phyloP scores from a whole-genome alignment of 2,797 vertebrate species.

The Lycodopsis pacificus region DNA sequence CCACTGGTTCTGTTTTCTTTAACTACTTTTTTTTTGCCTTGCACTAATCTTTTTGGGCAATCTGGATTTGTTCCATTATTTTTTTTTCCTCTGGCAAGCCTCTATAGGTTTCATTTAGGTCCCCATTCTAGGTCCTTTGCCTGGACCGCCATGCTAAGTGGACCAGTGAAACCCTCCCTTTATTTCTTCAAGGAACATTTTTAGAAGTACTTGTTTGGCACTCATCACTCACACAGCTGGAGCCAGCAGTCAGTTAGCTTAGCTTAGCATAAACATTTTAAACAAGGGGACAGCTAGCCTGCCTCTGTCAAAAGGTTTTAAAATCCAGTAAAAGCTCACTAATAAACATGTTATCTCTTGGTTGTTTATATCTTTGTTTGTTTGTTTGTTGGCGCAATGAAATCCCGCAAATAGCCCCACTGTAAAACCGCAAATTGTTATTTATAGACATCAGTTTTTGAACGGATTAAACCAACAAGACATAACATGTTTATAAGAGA shows the following conservation, averaged over 20 bases:
- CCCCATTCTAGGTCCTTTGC: neutral
- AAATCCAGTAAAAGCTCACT: neutral
- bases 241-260: neutral
- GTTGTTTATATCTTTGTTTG: neutral
- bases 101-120: slow-evolving; percentile 20
- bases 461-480: neutral
- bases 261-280: neutral
- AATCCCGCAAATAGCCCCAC: neutral
- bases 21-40: neutral
- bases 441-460: neutral
- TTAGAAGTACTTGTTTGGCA: neutral
- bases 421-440: neutral
- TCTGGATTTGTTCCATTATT: slow-evolving; percentile 48
- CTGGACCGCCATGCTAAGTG: neutral
- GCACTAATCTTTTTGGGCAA: slow-evolving; percentile 32
- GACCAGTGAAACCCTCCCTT: neutral
- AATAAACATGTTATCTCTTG: neutral
- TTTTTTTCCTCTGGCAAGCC: slow-evolving; percentile 6
- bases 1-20: slow-evolving; percentile 16
- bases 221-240: neutral
- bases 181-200: neutral
- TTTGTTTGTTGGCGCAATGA: neutral
- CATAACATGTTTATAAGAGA: neutral
- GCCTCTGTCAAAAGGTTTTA: neutral
- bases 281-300: neutral